Evolutionary conservation across 2,888 invertebrate species (phyloP), one percentile per base, ranked within the genome.

Genomic region (Apamea crenata): DNA sequence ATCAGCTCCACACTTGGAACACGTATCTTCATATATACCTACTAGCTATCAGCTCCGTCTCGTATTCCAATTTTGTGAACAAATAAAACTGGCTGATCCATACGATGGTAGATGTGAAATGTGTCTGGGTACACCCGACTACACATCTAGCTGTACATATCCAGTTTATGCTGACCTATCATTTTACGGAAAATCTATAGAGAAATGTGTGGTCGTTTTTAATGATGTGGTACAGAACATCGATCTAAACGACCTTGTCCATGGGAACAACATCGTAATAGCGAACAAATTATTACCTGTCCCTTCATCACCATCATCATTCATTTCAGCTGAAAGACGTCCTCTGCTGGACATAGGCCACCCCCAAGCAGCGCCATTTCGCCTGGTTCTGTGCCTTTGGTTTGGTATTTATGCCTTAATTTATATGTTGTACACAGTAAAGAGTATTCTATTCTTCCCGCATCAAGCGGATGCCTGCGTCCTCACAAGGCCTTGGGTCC

Each of bases 31-130:
- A 81, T 82, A 70, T 82, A 78, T 66, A 72, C 29, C 69, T 50
- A 65, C 65, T 65, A 53, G n/a, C 69, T 77, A 82, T 85, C 79
- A 78, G 86, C 77, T 83, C 85, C 89, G 92, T 91, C 90, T 89
- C 87, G 92, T 93, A 93, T 94, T 94, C 93, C 94, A 94, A 93
- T 95, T 93, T 92, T 88, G 91, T 82, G 81, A 91, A 91, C 93
- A 93, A 94, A 94, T 94, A 93, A 94, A 94, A 93, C 85, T 90
- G 73, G 65, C n/a, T 82, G 65, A 74, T 73, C 69, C 69, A 44
- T 32, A 56, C 87, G 87, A 90, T 85, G 81, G 80, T 74, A 84
- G 85, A 82, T 80, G 88, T 89, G 90, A 91, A 93, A 92, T 92
- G 92, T 92, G 93, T 94, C 93, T 93, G 91, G 90, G 70, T 73